Base-by-base conservation (phyloP, 92 coral and sea anemone genomes). In the Parazoanthus atlanticus region DNA sequence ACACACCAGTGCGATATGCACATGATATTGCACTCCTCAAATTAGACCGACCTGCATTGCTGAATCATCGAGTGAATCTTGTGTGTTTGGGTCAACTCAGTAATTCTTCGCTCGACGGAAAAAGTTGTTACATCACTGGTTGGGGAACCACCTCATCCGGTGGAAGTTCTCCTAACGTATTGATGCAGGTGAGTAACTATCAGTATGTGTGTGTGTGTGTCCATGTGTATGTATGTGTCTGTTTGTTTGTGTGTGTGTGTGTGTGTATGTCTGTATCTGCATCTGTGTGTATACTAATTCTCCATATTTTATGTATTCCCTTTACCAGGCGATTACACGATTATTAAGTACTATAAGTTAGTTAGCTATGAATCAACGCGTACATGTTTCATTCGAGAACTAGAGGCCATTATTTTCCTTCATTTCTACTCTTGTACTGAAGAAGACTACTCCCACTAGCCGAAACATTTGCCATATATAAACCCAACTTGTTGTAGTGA, bases 101-200 rank as follows among this genome's bases (percentile, higher is more conserved):
- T 8, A 65, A 70, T 8, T 67, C 86, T 5, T 21, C 86, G 29
- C 75, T 82, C 5, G 72, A 10, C 11, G 86, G 86, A 36, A 82
- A 82, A 25, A 69, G 76, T 5, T 82, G 86, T 25, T 82, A 30
- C 75, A 82, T 82, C 26, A 82, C 86, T 36, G 86, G 86, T 2
- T 82, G 86, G 86, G 86, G 86, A 82, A 41, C 71, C 73, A 82
- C 86, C 1, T 82, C 86, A 38, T 82, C 75, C 21, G 74, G 74
- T 28, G 86, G 86, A 5, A 82, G 75, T 36, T 38, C 86, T 26
- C 46, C 86, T 0, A 36, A 38, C 38, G 38, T 69, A 23, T 40
- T 65, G 4, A 64, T 82, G 52, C 86, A 82, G 86, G 86, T 66
- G 30, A 54, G 70, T 10, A 26, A 3, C 21, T 58, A 29, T 52